A percentile compares a stretch with the other conserved stretches of the same genome.
Evolutionary conservation across 1,140 invertebrate genomes (phyloP).

Genomic region (Cyphomyrmex costatus): DNA sequence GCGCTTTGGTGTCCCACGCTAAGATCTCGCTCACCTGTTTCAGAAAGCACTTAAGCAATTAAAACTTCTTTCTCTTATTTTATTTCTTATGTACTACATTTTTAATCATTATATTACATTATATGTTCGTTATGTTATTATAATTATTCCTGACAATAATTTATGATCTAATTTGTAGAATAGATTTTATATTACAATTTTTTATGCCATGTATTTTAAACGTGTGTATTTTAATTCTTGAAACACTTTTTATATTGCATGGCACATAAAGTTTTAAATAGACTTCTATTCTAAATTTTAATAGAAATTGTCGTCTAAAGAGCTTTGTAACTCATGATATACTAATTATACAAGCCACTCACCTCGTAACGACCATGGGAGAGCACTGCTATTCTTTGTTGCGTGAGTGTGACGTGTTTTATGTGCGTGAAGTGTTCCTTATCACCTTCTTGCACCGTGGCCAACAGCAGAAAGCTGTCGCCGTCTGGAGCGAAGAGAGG

Average conservation of each 20-base stretch:
- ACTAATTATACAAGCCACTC: background rate
- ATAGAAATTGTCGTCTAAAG: background rate
- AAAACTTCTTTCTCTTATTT: background rate
- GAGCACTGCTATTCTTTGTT: slow-evolving; percentile 93
- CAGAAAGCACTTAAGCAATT: background rate
- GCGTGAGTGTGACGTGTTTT: slow-evolving; percentile 93
- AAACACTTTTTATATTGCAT: background rate
- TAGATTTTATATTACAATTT: background rate
- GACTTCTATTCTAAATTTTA: background rate
- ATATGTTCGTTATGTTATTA: background rate
- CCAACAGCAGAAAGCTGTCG: slow-evolving; percentile 93
- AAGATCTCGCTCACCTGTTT: slow-evolving; percentile 91
- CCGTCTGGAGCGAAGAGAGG: slow-evolving; percentile 94
- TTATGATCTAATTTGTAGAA: background rate
- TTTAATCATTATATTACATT: background rate
- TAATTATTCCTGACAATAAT: background rate
- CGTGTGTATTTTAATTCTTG: background rate
- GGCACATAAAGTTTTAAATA: background rate
- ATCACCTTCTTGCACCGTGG: slow-evolving; percentile 93
- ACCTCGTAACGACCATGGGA: slow-evolving; percentile 96
- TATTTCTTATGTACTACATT: background rate
- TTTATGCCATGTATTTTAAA: background rate
- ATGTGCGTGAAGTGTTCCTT: slow-evolving; percentile 95
- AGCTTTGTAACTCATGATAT: background rate
- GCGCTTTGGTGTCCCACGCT: slow-evolving; percentile 94